Base-by-base conservation (phyloP, 2,113 vertebrate species). In the Numida meleagris region DNA sequence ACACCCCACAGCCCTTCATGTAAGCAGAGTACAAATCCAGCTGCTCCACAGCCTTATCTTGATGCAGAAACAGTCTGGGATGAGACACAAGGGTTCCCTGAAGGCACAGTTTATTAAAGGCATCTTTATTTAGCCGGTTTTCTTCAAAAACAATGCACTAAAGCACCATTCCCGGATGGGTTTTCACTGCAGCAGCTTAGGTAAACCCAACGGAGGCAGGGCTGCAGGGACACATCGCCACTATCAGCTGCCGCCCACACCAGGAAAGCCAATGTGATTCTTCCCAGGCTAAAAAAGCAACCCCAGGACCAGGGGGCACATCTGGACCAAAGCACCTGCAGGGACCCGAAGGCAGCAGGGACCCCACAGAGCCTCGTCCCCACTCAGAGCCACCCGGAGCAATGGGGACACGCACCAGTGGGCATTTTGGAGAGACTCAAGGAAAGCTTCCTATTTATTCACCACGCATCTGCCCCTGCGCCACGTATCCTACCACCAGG, bases 51-150 rank as follows among this genome's bases (percentile, higher is more conserved):
- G 51, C 78, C 76, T 95, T 96, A 95, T 93, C 95, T 94, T 63
- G 57, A 93, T 0, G 1, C 73, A 95, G 82, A 74, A 93, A 27
- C 59, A 71, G 82, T 10, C 89, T 82, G 68, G 89, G 82, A 89
- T 72, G 79, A 95, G 94, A 95, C 57, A 80, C 4, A 80, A 87
- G 75, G 79, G 75, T 12, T 94, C 89, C 94, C 93, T 0, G 14
- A 73, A 95, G 93, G 94, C 91, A 95, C 4, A 1, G 79, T 86
- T 94, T 89, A 94, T 96, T 94, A 96, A 94, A 95, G 67, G 72
- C 91, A 86, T 86, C 79, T 86, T 81, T 53, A 66, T 70, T 71
- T 34, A 77, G 58, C 23, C 1, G 0, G n/a, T 36, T 77, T 61
- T 67, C 79, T 93, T 93, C 88, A 94, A 77, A 94, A 85, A 51